phyloP scores from a whole-genome alignment of 2,797 vertebrate species.

The Tiaroga cobitis region DNA sequence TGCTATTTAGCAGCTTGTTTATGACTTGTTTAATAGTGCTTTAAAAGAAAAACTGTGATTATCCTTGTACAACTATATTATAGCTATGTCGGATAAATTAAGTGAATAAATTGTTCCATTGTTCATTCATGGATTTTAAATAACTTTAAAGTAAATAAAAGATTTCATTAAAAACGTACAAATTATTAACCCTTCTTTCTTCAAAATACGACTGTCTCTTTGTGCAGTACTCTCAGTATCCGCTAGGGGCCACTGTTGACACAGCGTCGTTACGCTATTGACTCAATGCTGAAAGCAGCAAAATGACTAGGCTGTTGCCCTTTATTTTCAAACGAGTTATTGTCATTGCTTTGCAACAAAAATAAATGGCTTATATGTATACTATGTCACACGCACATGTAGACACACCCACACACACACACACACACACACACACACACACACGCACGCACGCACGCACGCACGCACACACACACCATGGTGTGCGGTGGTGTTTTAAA shows the following conservation, averaged over 20 bases:
- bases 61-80: background rate
- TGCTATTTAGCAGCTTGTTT: background rate
- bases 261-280: conserved; percentile 51
- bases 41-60: background rate
- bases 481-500: no score
- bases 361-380: conserved; percentile 33
- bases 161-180: background rate
- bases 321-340: conserved; percentile 34
- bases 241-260: conserved; percentile 75
- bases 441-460: no score
- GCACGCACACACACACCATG: no score
- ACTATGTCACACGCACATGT: background rate
- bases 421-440: no score
- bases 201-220: background rate
- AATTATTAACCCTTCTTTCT: background rate
- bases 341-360: conserved; percentile 24
- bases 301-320: background rate
- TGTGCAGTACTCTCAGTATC: background rate
- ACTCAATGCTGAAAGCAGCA: background rate
- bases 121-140: background rate
- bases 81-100: no score
- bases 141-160: background rate
- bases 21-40: no score
- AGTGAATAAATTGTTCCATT: background rate
- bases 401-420: no score